These are phyloP conservation scores for Drosophila falleni DNA, from an alignment of 2,888 invertebrate genomes.

Conservation along the genomic window DNA sequence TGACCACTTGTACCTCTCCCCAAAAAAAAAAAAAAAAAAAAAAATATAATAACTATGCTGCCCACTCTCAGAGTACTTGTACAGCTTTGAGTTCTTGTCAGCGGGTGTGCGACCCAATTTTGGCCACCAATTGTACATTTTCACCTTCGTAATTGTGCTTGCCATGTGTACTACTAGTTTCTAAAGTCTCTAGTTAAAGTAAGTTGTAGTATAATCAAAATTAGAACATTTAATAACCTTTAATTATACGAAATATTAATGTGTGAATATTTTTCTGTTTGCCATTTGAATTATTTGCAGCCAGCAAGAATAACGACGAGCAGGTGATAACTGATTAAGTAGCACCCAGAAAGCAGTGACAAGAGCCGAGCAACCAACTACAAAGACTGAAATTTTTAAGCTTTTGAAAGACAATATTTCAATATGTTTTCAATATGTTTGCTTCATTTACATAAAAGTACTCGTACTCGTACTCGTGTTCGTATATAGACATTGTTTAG, in stretches of 20 bases:
- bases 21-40: neutral
- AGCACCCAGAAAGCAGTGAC: constrained; percentile 66
- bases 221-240: neutral
- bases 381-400: constrained; percentile 86
- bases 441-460: constrained; percentile 53
- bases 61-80: constrained; percentile 70
- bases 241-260: constrained; percentile 19
- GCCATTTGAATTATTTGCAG: constrained; percentile 36
- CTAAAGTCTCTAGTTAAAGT: constrained; percentile 72
- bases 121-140: constrained; percentile 72
- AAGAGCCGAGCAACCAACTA: constrained; percentile 75
- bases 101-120: constrained; percentile 61
- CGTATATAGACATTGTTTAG: constrained; percentile 45
- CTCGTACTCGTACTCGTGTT: constrained; percentile 7
- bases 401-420: constrained; percentile 86
- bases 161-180: constrained; percentile 63
- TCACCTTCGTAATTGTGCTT: constrained; percentile 60
- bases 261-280: neutral
- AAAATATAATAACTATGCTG: constrained; percentile 28
- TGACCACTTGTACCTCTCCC: constrained; percentile 41
- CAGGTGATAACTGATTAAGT: constrained; percentile 32
- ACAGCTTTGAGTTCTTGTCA: constrained; percentile 69
- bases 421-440: constrained; percentile 71
- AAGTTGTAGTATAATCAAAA: constrained; percentile 38
- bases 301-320: constrained; percentile 26